A percentile compares a stretch with the other conserved stretches of the same genome.
phyloP scores from a whole-genome alignment of 2,113 vertebrate species.

The Pithys albifrons region DNA sequence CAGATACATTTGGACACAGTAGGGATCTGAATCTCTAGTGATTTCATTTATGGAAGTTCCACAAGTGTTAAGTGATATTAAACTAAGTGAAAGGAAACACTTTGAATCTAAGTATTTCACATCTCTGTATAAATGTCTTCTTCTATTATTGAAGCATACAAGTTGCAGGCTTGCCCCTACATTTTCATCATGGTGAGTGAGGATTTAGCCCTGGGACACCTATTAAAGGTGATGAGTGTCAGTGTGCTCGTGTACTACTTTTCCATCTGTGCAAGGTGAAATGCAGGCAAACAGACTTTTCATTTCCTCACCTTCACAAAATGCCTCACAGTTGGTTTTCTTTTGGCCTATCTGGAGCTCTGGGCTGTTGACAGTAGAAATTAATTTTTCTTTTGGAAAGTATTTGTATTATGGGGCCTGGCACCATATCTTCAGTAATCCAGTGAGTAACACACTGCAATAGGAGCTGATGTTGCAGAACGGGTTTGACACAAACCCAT shows the following conservation, averaged over 20 bases:
- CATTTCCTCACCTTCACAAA: constrained; percentile 6
- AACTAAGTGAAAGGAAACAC: constrained; percentile 65
- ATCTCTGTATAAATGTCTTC: constrained; percentile 33
- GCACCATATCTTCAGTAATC: accelerated
- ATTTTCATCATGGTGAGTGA: background rate
- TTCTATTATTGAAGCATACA: constrained; percentile 3
- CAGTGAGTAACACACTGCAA: background rate
- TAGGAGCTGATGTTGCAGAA: background rate
- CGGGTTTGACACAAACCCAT: background rate
- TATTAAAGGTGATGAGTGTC: constrained; percentile 11
- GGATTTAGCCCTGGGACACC: constrained; percentile 23
- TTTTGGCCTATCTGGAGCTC: background rate
- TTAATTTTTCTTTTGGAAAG: background rate
- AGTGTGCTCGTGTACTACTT: background rate
- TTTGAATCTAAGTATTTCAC: constrained; percentile 51
- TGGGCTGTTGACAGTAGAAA: background rate
- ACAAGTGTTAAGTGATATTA: constrained; percentile 62
- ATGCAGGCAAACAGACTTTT: constrained; percentile 12
- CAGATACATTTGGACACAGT: constrained; percentile 15
- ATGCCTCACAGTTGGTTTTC: background rate
- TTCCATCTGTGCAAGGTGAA: constrained; percentile 9
- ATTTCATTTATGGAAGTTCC: constrained; percentile 54
- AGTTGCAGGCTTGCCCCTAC: background rate
- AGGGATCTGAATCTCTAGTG: constrained; percentile 26
- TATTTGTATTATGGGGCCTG: background rate